Conservation (phyloP, 2,797 vertebrate genomes). For the Loris lydekkerianus region DNA sequence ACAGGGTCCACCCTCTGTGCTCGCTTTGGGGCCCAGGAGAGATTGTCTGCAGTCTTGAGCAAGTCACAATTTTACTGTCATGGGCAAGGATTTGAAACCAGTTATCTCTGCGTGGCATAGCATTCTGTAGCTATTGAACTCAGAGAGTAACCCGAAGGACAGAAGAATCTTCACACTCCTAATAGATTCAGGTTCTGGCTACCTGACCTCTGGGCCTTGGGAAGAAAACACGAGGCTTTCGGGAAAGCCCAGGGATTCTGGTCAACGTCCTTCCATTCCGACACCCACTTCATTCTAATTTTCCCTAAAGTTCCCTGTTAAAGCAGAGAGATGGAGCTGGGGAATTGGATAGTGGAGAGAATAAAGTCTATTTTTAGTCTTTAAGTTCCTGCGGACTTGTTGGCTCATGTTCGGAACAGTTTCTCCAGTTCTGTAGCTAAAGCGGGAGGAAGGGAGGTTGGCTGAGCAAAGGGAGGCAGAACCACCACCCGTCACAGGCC, state of each 20-base stretch:
- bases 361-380: conserved; percentile 33
- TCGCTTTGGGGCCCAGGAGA: conserved; percentile 36
- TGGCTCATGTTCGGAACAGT: conserved; percentile 45
- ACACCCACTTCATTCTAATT: not conserved
- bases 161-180: not conserved
- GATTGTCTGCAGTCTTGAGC: not conserved
- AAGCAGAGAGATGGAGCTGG: not conserved
- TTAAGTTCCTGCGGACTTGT: conserved; percentile 38
- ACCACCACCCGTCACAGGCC: conserved; percentile 59
- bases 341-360: not conserved
- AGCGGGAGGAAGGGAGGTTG: conserved; percentile 13
- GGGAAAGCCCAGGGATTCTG: not conserved
- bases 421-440: conserved; percentile 58
- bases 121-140: not conserved
- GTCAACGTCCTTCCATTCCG: not conserved
- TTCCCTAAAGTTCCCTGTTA: not conserved
- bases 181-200: not conserved
- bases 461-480: conserved; percentile 33
- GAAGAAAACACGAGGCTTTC: not conserved
- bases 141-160: not conserved
- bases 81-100: conserved; percentile 21
- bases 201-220: not conserved
- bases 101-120: not conserved
- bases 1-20: too few species aligned
- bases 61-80: not conserved